These are phyloP conservation scores for rabbit (Oryctolagus cuniculus) DNA, from an alignment of 2,113 vertebrate genomes.

Conservation along the genomic window DNA sequence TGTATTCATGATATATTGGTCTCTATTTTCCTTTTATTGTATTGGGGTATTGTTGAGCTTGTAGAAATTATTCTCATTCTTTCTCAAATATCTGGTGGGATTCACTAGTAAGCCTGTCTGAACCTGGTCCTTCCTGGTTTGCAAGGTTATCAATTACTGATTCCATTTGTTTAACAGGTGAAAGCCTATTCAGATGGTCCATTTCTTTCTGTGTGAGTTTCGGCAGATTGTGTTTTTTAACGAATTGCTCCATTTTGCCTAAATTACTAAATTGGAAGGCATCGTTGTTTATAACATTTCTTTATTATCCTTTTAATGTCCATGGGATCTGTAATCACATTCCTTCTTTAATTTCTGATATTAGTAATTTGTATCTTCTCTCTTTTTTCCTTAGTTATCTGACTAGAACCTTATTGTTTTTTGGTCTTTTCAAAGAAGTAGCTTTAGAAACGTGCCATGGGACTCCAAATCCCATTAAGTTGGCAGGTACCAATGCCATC, in stretches of 20 bases:
- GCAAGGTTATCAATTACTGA: neutral
- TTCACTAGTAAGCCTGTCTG: neutral
- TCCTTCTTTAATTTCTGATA: neutral
- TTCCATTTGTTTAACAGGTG: neutral
- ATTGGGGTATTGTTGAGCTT: neutral
- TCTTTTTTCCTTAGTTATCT: neutral
- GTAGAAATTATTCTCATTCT: neutral
- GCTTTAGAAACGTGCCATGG: neutral
- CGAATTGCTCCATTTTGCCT: neutral
- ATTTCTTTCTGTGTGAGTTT: neutral
- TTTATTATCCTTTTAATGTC: neutral
- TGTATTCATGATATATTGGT: neutral
- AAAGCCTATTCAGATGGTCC: neutral
- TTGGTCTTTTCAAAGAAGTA: neutral
- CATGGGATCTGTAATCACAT: neutral
- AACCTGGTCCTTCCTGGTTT: neutral
- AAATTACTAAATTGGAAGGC: neutral
- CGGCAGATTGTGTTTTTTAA: neutral
- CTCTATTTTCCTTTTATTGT: neutral
- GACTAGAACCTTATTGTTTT: neutral
- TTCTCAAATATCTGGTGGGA: neutral
- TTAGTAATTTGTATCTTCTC: neutral
- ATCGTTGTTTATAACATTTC: neutral
- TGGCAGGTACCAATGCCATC: too few relatives aligned
- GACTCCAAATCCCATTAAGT: too few relatives aligned